Base-by-base conservation (phyloP, 2,888 invertebrate genomes). In the Palloptera scutellata region DNA sequence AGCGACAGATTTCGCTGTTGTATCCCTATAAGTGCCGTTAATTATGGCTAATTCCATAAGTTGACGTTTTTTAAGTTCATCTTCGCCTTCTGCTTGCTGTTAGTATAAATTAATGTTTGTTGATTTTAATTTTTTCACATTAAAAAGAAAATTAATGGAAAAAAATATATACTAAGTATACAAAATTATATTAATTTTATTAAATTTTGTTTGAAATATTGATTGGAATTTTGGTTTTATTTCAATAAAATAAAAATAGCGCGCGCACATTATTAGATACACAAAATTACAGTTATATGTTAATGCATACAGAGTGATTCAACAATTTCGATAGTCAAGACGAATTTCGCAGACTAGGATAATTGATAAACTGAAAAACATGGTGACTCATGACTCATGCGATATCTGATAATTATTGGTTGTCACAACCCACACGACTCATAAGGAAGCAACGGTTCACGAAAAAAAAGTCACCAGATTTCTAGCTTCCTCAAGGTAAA, bases 41-140 rank as follows among this genome's bases (percentile, higher is more conserved):
- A 99, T 98, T 82, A 99, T 99, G 82, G 99, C 99, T 85, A 99
- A 89, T 87, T 99, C 99, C 98, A 99, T 99, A 80, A 99, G 89
- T 87, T 99, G 99, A 84, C 98, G 92, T 87, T 99, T 98, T 90
- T 99, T 99, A 83, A 99, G 88, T 86, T 99, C 99, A 87, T 99
- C 99, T 89, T 99, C 99, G 73, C 99, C 99, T 86, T 99, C 99
- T 72, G 98, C 97, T 97, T 99, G 92, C 91, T 92, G 87, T 75
- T 83, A 82, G 83, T 83, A 82, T 76, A 70, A 60, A 70, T 69
- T 64, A 41, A 53, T 65, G 51, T 68, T 67, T 74, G 75, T 64
- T 72, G 64, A 72, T 75, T 70, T 75, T 66, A 61, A 60, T 72
- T 67, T 73, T 66, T 68, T 67, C 75, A 79, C 79, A 78, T 77